Conservation (phyloP, 2,797 vertebrate genomes). For the Pteronotus mesoamericanus region DNA sequence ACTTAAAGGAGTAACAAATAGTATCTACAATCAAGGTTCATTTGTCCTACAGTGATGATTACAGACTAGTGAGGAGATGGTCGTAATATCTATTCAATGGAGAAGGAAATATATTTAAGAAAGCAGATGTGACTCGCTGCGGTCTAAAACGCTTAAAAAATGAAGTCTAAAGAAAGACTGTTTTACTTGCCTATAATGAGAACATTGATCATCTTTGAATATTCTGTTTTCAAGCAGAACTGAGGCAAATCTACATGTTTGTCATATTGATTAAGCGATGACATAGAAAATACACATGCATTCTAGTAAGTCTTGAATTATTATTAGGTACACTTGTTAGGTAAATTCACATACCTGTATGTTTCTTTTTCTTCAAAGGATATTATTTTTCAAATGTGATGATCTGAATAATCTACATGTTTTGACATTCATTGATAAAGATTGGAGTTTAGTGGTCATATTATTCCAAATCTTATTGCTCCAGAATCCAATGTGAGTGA, state of each 20-base stretch:
- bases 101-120: neutral
- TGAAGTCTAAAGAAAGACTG: neutral
- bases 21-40: neutral
- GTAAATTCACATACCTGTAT: neutral
- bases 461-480: neutral
- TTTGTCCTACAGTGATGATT: neutral
- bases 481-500: neutral
- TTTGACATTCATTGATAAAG: slow-evolving; percentile 30
- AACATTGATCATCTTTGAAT: neutral
- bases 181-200: neutral
- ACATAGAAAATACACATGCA: neutral
- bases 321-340: neutral
- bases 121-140: neutral
- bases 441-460: neutral
- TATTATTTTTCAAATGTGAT: neutral
- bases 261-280: neutral
- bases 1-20: neutral
- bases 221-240: neutral
- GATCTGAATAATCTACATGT: slow-evolving; percentile 5
- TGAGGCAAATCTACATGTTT: neutral
- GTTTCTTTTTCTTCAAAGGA: neutral
- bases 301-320: neutral
- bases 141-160: neutral
- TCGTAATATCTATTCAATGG: neutral
- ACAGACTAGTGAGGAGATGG: neutral